phyloP scores from a whole-genome alignment of 2,797 vertebrate species.

The Platalea minor region DNA sequence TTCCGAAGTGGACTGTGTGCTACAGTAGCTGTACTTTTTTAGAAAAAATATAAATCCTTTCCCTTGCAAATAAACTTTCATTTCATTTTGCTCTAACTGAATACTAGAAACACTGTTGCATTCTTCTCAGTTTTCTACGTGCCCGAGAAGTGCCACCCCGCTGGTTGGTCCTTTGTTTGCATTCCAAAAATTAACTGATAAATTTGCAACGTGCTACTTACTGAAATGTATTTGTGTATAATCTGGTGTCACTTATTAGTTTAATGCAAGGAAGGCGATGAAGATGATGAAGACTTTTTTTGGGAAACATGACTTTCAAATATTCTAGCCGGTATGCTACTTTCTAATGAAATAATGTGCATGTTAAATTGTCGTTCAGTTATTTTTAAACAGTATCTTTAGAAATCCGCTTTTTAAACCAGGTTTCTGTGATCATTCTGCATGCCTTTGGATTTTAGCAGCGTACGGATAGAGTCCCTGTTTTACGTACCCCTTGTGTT shows the following conservation, averaged over 20 bases:
- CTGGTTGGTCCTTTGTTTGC: background rate
- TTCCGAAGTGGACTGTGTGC: background rate
- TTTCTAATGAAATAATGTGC: background rate
- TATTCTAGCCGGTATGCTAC: background rate
- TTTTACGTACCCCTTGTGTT: background rate
- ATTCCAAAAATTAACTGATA: background rate
- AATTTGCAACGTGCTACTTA: background rate
- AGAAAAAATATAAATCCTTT: background rate
- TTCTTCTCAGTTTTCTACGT: background rate
- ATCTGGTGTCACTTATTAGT: background rate
- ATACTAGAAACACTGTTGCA: background rate
- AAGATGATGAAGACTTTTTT: background rate
- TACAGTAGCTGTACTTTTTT: background rate
- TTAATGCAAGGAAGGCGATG: background rate
- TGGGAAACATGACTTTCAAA: background rate
- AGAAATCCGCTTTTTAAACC: background rate
- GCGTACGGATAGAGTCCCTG: background rate
- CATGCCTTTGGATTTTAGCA: background rate
- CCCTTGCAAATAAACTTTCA: background rate
- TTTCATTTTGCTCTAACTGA: background rate
- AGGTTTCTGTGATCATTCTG: background rate
- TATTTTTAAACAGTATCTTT: background rate
- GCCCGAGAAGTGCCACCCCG: background rate
- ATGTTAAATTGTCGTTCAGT: background rate
- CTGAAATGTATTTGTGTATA: background rate